These are phyloP conservation scores for Protodeltote pygarga DNA, from an alignment of 2,888 invertebrate species.

Conservation along the genomic window DNA sequence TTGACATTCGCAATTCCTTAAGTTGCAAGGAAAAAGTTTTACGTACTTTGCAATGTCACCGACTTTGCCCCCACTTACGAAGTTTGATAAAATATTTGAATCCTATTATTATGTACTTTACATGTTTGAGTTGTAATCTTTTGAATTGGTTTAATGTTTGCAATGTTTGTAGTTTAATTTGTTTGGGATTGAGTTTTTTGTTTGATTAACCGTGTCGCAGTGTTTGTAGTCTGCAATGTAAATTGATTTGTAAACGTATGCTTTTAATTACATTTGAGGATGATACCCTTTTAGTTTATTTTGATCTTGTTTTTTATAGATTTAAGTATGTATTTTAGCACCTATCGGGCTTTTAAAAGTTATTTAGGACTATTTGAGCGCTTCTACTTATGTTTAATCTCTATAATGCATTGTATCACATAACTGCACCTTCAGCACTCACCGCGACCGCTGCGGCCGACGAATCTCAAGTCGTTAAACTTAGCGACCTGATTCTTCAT, in stretches of 20 bases:
- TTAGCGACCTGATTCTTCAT: conserved; percentile 99
- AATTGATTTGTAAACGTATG: too few species aligned
- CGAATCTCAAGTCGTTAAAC: conserved; percentile 99
- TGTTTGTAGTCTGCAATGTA: too few species aligned
- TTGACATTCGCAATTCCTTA: conserved; percentile 81
- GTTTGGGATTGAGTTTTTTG: conserved; percentile 7
- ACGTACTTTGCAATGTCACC: conserved; percentile 74
- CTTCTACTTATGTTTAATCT: conserved; percentile 22
- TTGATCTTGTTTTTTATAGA: too few species aligned
- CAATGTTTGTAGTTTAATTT: conserved; percentile 1
- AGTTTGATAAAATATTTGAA: conserved; percentile 56
- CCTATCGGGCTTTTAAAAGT: too few species aligned
- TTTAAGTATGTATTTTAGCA: too few species aligned
- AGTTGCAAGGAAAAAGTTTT: conserved; percentile 77
- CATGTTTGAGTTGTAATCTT: conserved; percentile 24
- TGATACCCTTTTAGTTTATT: too few species aligned
- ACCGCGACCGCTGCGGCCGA: conserved; percentile 99
- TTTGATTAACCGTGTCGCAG: conserved; percentile 1
- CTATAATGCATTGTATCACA: conserved; percentile 60
- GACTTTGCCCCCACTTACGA: conserved; percentile 63
- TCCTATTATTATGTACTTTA: conserved; percentile 35
- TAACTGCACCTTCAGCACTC: conserved; percentile 88
- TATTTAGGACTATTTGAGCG: not conserved
- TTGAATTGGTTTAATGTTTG: conserved; percentile 9
- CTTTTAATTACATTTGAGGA: too few species aligned